Evolutionary conservation across 2,888 invertebrate genomes (phyloP), one percentile per base, ranked within the genome.

Genomic region (Teleiodes luculella): DNA sequence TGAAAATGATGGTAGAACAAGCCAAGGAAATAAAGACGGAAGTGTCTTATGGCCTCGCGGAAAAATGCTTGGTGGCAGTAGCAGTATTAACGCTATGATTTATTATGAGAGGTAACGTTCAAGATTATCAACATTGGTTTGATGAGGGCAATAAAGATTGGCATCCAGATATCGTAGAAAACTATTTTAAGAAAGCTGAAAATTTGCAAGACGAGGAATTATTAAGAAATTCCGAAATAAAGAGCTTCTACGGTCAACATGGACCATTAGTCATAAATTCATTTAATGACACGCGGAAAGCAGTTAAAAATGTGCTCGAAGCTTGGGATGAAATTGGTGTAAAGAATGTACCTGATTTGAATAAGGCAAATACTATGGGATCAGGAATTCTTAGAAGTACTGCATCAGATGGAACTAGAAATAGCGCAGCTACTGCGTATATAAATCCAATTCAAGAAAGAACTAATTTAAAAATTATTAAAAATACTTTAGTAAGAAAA

Each of bases 1-100:
- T 0, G 95, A 95, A 69, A 94, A 95, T 0, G 92, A 94, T 67
- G 92, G 92, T 28, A 92, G 89, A 28, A 89, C 92, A 1, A 94
- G 94, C 72, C 79, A 94, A 64, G 95, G 94, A 93, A 79, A 80
- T 37, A 65, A 71, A 55, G 68, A 74, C 47, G 68, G 72, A 52
- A 58, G 72, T 45, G 74, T 81, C 6, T 62, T 60, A 2, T 92
- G 92, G 92, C 89, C 92, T 7, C 81, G 92, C 53, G 94, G 93
- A 0, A 92, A 92, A 67, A 83, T 91, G 69, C 74, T 92, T 59
- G 92, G 92, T 46, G 92, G 92, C 0, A 78, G 83, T 0, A 88
- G 91, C 13, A 77, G 78, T 4, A 70, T 91, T 10, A 92, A 91
- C 64, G 90, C 78, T n/a, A 91, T 91, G 83, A 67, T 91, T 24